phyloP scores from a whole-genome alignment of 2,113 vertebrate species.

The Ceyx melanurus region DNA sequence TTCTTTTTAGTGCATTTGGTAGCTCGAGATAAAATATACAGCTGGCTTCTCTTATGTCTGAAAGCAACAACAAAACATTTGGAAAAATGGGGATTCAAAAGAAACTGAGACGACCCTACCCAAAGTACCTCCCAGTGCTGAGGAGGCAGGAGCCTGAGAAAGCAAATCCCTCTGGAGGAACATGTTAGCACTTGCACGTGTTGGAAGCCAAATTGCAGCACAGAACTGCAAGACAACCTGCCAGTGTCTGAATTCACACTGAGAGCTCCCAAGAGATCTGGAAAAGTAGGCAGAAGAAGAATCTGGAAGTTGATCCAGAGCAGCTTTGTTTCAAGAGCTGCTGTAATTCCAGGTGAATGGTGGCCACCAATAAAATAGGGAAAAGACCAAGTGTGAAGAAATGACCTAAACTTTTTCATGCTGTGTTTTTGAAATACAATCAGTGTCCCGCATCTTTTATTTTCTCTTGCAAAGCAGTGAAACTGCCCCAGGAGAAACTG shows the following conservation, averaged over 20 bases:
- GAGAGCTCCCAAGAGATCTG: not conserved
- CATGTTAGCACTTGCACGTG: slow-evolving; percentile 2
- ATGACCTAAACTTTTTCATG: not conserved
- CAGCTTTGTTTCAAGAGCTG: not conserved
- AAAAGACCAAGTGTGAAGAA: not conserved
- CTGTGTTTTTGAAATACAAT: not conserved
- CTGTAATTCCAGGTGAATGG: not conserved
- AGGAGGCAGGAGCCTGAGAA: slow-evolving; percentile 29
- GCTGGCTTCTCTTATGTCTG: slow-evolving; percentile 1
- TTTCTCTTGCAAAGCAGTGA: not conserved
- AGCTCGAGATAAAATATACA: slow-evolving; percentile 49
- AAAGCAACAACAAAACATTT: slow-evolving; percentile 1
- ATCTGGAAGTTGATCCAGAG: not conserved
- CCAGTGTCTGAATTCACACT: slow-evolving; percentile 15
- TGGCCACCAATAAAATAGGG: not conserved
- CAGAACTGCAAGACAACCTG: slow-evolving; percentile 5
- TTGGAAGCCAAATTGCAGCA: slow-evolving; percentile 31
- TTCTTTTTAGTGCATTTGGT: slow-evolving; percentile 4
- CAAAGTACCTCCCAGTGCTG: not conserved
- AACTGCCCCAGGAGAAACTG: not conserved
- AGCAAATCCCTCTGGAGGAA: slow-evolving; percentile 16
- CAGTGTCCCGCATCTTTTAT: not conserved
- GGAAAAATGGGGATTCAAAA: not conserved
- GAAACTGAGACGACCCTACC: not conserved
- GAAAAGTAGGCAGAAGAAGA: not conserved